Percentiles rank a stretch among this genome's conserved stretches.
These are phyloP conservation scores for Acanthosepion pharaonis DNA, from an alignment of 2,888 invertebrate species.

Conservation along the genomic window DNA sequence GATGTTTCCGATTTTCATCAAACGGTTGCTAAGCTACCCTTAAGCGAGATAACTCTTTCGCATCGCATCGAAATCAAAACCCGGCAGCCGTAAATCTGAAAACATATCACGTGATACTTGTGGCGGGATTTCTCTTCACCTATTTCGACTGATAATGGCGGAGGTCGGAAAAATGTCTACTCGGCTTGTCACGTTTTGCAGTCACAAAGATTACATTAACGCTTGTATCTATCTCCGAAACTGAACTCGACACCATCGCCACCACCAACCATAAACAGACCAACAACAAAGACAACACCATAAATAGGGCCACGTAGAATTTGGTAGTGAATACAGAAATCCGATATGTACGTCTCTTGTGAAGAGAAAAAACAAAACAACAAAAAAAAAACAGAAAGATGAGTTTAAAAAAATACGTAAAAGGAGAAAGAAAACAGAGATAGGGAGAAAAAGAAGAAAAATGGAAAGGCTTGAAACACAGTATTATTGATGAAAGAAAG, in stretches of 20 bases:
- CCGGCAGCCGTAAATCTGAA: too few species aligned
- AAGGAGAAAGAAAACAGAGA: not conserved
- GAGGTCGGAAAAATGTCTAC: not conserved
- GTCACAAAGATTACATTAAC: conserved; percentile 20
- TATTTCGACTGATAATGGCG: not conserved
- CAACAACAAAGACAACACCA: not conserved
- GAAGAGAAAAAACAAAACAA: not conserved
- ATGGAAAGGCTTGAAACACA: not conserved
- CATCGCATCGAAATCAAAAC: not conserved
- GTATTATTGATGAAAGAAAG: too few species aligned
- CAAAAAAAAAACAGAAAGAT: not conserved
- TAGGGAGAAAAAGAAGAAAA: not conserved
- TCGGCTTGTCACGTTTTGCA: not conserved
- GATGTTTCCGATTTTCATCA: not conserved
- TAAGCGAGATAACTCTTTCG: not conserved
- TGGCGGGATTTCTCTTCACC: not conserved
- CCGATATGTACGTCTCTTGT: not conserved
- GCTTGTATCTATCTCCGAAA: not conserved
- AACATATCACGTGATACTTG: too few species aligned
- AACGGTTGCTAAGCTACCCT: not conserved
- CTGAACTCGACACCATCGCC: not conserved
- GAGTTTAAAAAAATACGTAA: not conserved
- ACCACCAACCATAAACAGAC: not conserved
- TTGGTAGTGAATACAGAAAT: not conserved
- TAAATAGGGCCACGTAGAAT: not conserved